Percentiles rank a stretch among this genome's conserved stretches.
These are phyloP conservation scores for Anaspis maculata DNA, from an alignment of 2,888 invertebrate genomes.

Conservation along the genomic window DNA sequence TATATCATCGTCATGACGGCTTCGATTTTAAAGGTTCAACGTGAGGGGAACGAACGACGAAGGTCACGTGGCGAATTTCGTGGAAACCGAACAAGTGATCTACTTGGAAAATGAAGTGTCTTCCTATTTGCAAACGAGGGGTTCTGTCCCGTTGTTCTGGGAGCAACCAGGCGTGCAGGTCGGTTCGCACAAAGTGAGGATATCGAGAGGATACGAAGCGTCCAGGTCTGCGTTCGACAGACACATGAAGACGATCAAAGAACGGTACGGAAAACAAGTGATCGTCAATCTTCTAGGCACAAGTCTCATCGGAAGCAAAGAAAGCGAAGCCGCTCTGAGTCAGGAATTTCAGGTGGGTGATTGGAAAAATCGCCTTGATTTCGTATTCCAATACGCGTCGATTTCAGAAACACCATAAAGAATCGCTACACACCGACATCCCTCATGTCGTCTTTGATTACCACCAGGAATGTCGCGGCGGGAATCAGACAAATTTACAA, in stretches of 20 bases:
- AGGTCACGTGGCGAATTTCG: constrained; percentile 99
- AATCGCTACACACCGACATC: constrained; percentile 72
- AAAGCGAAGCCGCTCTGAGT: constrained; percentile 93
- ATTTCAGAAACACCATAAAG: constrained; percentile 69
- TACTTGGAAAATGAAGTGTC: constrained; percentile 84
- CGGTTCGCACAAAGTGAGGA: constrained; percentile 95
- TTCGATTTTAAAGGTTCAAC: too few relatives aligned
- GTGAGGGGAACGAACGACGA: constrained; percentile 98
- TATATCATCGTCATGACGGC: constrained; percentile 36
- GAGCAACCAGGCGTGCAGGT: constrained; percentile 98
- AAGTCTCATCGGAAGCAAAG: constrained; percentile 86
- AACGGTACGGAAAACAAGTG: constrained; percentile 84
- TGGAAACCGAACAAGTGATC: constrained; percentile 98
- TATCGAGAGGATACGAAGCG: constrained; percentile 92
- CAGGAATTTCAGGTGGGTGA: constrained; percentile 70
- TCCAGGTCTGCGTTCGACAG: constrained; percentile 89
- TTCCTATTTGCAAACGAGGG: constrained; percentile 87
- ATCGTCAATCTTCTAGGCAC: constrained; percentile 90
- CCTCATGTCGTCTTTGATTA: constrained; percentile 93
- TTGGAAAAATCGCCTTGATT: neutral
- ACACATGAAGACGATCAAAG: constrained; percentile 77
- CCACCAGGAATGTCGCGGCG: constrained; percentile 85
- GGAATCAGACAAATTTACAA: constrained; percentile 68
- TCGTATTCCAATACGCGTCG: neutral
- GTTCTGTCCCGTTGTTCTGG: constrained; percentile 98